Conservation (phyloP, 2,113 vertebrate genomes). For the Oreochromis niloticus region DNA sequence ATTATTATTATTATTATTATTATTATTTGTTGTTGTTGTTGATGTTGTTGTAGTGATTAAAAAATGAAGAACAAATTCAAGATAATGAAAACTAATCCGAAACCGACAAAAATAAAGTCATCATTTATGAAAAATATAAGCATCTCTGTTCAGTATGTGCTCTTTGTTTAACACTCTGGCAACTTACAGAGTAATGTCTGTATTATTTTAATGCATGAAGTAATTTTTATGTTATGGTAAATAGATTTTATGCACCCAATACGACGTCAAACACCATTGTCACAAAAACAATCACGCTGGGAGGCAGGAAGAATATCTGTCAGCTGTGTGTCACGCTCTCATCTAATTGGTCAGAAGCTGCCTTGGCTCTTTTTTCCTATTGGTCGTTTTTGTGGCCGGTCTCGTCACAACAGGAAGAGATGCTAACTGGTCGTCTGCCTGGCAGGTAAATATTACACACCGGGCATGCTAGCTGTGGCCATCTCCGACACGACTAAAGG, state of each 20-base stretch:
- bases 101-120: background rate
- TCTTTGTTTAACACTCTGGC: background rate
- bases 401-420: slow-evolving; percentile 48
- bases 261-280: background rate
- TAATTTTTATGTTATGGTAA: background rate
- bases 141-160: background rate
- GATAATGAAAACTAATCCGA: background rate
- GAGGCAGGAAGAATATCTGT: background rate
- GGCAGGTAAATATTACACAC: slow-evolving; percentile 62
- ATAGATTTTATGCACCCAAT: background rate
- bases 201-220: background rate
- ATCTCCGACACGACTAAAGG: slow-evolving; percentile 25
- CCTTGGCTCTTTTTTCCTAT: background rate
- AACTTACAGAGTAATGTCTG: background rate
- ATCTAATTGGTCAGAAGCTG: slow-evolving; percentile 25
- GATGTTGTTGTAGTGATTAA: background rate
- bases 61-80: background rate
- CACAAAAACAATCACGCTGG: slow-evolving; percentile 15
- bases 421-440: slow-evolving; percentile 9
- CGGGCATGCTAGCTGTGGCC: slow-evolving; percentile 42
- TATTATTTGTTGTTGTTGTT: rapidly evolving
- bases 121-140: background rate
- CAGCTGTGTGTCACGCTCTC: background rate
- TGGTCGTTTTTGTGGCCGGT: slow-evolving; percentile 6
- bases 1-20: background rate